Percentiles rank a stretch among this genome's conserved stretches.
Evolutionary conservation across 2,113 vertebrate species (phyloP).

Genomic region (Callipepla californica): DNA sequence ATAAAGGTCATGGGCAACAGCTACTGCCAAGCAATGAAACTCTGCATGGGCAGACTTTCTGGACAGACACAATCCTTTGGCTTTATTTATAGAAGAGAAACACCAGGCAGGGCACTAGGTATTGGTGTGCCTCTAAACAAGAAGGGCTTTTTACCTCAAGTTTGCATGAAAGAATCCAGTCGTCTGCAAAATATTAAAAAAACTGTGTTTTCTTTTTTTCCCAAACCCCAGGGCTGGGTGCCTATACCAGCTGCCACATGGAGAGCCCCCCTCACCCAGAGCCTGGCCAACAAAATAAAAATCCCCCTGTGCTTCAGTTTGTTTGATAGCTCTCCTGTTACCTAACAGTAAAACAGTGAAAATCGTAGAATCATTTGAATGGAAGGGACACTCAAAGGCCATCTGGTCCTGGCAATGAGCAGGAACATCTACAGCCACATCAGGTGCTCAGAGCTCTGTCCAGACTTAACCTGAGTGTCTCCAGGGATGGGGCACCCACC

Average conservation of each 20-base stretch:
- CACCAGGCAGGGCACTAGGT: not conserved
- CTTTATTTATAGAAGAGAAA: not conserved
- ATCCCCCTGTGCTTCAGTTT: not conserved
- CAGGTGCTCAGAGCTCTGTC: too few species aligned
- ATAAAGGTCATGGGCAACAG: not conserved
- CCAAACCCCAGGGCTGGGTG: not conserved
- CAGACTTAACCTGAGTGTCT: too few species aligned
- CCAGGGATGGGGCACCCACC: too few species aligned
- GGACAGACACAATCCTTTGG: not conserved
- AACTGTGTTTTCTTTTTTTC: not conserved
- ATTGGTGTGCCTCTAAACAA: not conserved
- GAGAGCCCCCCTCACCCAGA: not conserved
- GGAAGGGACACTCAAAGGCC: too few species aligned
- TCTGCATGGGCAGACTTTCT: not conserved
- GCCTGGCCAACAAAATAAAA: not conserved
- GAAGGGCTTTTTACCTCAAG: not conserved
- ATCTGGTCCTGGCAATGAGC: too few species aligned
- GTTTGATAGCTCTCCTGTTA: not conserved
- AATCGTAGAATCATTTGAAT: too few species aligned
- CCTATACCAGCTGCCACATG: not conserved
- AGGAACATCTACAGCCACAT: too few species aligned
- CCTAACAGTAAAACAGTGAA: not conserved
- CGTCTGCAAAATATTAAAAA: not conserved
- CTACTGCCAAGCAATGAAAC: not conserved
- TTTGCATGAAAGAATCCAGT: not conserved